Conservation (phyloP, 2,797 vertebrate genomes). For the Catamblyrhynchus diadema region DNA sequence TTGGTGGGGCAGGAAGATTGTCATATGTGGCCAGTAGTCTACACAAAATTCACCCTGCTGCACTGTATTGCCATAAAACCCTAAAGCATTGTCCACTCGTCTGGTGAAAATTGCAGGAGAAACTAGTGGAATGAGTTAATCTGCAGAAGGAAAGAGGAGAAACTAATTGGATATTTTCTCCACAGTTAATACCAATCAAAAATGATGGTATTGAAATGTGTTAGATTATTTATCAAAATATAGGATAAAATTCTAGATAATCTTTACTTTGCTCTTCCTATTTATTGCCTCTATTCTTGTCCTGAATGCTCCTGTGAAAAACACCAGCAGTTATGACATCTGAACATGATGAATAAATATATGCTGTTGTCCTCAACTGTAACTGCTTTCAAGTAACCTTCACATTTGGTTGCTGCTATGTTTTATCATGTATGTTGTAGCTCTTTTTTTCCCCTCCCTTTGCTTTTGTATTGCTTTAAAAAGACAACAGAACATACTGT, state of each 20-base stretch:
- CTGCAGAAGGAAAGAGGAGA: background rate
- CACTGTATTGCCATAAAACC: background rate
- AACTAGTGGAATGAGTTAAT: background rate
- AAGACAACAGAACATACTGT: constrained; percentile 68
- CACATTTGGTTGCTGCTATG: constrained; percentile 12
- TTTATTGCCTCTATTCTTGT: background rate
- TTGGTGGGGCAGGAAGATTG: background rate
- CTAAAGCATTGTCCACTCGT: background rate
- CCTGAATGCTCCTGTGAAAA: background rate
- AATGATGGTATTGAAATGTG: background rate
- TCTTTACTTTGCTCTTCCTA: background rate
- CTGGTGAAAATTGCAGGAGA: background rate
- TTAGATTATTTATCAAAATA: background rate
- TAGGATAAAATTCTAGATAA: background rate
- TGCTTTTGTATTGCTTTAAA: constrained; percentile 70
- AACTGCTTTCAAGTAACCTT: constrained; percentile 38
- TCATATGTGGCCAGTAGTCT: background rate
- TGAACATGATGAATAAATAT: background rate
- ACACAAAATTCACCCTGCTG: background rate
- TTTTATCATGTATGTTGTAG: constrained; percentile 55
- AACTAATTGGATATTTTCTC: background rate
- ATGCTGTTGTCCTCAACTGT: constrained; percentile 1
- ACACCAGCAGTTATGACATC: background rate
- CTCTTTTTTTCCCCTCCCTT: constrained; percentile 27
- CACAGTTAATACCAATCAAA: background rate